Percentiles rank a stretch among this genome's conserved stretches.
These are phyloP conservation scores for Chaunax sp. DNA, from an alignment of 2,797 vertebrate genomes.

Conservation along the genomic window DNA sequence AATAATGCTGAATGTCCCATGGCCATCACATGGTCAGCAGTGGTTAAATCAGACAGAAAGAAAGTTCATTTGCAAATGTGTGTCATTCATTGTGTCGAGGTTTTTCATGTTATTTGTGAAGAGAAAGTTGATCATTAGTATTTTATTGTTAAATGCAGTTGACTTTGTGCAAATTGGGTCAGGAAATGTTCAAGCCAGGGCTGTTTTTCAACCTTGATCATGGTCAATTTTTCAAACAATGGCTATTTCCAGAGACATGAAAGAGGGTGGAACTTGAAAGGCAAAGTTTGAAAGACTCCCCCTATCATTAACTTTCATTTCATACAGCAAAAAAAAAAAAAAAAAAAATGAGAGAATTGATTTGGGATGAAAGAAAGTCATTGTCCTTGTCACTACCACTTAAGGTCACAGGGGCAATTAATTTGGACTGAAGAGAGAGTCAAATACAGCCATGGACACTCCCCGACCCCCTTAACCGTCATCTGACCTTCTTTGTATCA, in stretches of 20 bases:
- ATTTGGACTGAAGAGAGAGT: constrained; percentile 68
- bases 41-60: constrained; percentile 1
- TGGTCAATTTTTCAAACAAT: constrained; percentile 53
- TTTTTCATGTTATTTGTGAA: constrained; percentile 7
- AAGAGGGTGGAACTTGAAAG: constrained; percentile 66
- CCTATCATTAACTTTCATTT: constrained; percentile 66
- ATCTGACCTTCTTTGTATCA: constrained; percentile 65
- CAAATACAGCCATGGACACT: constrained; percentile 27
- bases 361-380: constrained; percentile 68
- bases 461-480: constrained; percentile 44
- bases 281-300: constrained; percentile 55
- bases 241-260: constrained; percentile 57
- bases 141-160: constrained; percentile 30
- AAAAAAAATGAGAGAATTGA: constrained; percentile 71
- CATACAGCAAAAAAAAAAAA: constrained; percentile 68
- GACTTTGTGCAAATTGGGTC: constrained; percentile 48
- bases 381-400: constrained; percentile 62
- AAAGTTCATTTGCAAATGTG: constrained; percentile 3
- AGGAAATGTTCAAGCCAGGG: constrained; percentile 46
- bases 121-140: background rate
- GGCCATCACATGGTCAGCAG: background rate
- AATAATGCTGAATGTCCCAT: constrained; percentile 1
- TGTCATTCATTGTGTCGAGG: background rate
- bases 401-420: constrained; percentile 70
- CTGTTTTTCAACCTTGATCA: constrained; percentile 46